Evolutionary conservation across 2,888 invertebrate genomes (phyloP).

Genomic region (Pachycephus smyrnensis): DNA sequence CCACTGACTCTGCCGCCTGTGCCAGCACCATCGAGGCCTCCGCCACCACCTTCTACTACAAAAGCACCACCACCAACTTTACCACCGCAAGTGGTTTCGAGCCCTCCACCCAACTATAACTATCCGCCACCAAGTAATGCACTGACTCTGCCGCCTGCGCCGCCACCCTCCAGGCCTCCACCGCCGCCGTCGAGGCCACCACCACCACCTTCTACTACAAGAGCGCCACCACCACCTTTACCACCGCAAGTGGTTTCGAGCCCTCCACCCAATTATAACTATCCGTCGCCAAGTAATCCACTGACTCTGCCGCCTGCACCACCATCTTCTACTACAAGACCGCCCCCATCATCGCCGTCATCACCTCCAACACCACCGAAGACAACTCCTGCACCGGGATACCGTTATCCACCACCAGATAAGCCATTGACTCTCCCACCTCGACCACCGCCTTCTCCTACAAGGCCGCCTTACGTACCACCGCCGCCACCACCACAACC

Average conservation of each 20-base stretch:
- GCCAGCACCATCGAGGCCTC: constrained; percentile 67
- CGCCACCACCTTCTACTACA: constrained; percentile 33
- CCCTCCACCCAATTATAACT: constrained; percentile 25
- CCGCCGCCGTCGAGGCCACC: constrained; percentile 28
- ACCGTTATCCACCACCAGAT: constrained; percentile 27
- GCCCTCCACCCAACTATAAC: constrained; percentile 19
- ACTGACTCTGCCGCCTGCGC: constrained; percentile 15
- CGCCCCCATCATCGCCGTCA: constrained; percentile 50
- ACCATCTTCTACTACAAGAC: constrained; percentile 42
- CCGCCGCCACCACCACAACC: constrained; percentile 27
- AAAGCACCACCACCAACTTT: constrained; percentile 37
- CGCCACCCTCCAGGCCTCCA: constrained; percentile 28
- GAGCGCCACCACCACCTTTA: constrained; percentile 19
- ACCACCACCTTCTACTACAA: constrained; percentile 27
- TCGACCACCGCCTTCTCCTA: constrained; percentile 28
- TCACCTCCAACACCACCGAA: constrained; percentile 46
- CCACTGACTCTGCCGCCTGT: constrained; percentile 18
- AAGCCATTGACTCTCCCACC: constrained; percentile 33
- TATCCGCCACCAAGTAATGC: constrained; percentile 15
- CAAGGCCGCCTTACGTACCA: constrained; percentile 25
- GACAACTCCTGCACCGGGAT: constrained; percentile 27
- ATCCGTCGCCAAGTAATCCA: constrained; percentile 45
- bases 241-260: constrained; percentile 18
- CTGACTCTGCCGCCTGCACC: constrained; percentile 37
- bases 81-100: constrained; percentile 21